A percentile compares a stretch with the other conserved stretches of the same genome.
Evolutionary conservation across 2,113 vertebrate genomes (phyloP).

Genomic region (Alexandromys fortis): DNA sequence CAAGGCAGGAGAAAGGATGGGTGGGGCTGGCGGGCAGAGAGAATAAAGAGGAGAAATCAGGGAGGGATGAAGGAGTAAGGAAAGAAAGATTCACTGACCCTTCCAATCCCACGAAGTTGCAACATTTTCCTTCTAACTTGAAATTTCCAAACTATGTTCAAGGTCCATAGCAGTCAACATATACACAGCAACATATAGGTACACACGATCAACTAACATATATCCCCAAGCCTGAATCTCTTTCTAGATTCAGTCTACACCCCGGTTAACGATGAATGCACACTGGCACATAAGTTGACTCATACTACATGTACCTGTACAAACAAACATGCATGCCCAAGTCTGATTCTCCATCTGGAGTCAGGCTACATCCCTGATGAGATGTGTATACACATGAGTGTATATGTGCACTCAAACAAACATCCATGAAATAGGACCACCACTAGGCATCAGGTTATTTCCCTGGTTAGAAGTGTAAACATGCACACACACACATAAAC

Average conservation of each 20-base stretch:
- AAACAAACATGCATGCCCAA: background rate
- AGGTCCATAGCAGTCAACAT: background rate
- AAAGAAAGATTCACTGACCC: background rate
- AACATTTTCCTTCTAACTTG: background rate
- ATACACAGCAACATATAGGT: background rate
- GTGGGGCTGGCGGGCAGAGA: no score
- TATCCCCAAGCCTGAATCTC: background rate
- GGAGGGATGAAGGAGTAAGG: no score
- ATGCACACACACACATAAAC: background rate
- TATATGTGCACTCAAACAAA: no score
- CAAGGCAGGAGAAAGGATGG: no score
- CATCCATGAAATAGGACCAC: background rate
- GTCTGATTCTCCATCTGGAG: background rate
- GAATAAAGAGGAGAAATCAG: no score
- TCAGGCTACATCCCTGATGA: background rate
- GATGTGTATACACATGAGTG: no score
- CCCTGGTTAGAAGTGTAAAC: background rate
- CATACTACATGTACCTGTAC: background rate
- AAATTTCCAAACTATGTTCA: background rate
- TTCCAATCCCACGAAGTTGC: background rate
- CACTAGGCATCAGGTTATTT: background rate
- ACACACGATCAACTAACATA: background rate
- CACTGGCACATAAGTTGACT: background rate
- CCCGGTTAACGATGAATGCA: background rate
- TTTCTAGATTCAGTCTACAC: background rate